phyloP scores from a whole-genome alignment of 2,797 vertebrate genomes.

The Chelidonichthys spinosus region DNA sequence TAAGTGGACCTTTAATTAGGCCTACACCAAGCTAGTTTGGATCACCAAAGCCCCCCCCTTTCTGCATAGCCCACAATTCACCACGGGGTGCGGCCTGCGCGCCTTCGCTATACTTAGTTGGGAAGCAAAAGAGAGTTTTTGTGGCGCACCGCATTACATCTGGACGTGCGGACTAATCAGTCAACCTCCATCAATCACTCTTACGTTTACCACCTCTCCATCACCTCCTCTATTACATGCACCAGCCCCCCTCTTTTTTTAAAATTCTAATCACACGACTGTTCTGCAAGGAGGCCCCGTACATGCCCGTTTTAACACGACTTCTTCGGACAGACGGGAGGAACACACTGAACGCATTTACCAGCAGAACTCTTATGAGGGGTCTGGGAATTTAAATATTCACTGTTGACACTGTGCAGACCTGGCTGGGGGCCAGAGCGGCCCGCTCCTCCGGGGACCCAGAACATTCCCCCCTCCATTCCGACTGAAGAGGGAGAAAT shows the following conservation, averaged over 20 bases:
- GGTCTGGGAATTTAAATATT: conserved; percentile 99
- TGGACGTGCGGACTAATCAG: conserved; percentile 77
- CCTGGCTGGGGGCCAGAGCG: conserved; percentile 88
- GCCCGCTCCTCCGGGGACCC: conserved; percentile 79
- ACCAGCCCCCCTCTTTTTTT: conserved; percentile 20
- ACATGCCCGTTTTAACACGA: conserved; percentile 60
- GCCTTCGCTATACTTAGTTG: conserved; percentile 62
- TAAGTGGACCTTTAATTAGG: conserved; percentile 64
- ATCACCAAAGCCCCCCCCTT: conserved; percentile 36
- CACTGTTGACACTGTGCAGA: conserved; percentile 96
- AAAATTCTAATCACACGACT: conserved; percentile 8
- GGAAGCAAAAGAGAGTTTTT: conserved; percentile 66
- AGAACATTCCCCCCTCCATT: conserved; percentile 84
- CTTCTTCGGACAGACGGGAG: conserved; percentile 75
- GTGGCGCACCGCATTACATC: conserved; percentile 76
- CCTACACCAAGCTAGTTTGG: conserved; percentile 33
- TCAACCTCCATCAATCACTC: conserved; percentile 76
- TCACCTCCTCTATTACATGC: conserved; percentile 73
- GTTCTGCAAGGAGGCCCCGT: conserved; percentile 35
- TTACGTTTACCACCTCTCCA: conserved; percentile 74
- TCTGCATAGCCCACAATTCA: conserved; percentile 52
- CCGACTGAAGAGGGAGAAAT: conserved; percentile 87
- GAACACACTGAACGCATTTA: conserved; percentile 96
- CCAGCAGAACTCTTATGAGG: conserved; percentile 96
- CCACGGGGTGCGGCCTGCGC: conserved; percentile 67